Percentiles rank a stretch among this genome's conserved stretches.
Evolutionary conservation across 2,113 vertebrate species (phyloP).

Genomic region (Odontophorus gujanensis): DNA sequence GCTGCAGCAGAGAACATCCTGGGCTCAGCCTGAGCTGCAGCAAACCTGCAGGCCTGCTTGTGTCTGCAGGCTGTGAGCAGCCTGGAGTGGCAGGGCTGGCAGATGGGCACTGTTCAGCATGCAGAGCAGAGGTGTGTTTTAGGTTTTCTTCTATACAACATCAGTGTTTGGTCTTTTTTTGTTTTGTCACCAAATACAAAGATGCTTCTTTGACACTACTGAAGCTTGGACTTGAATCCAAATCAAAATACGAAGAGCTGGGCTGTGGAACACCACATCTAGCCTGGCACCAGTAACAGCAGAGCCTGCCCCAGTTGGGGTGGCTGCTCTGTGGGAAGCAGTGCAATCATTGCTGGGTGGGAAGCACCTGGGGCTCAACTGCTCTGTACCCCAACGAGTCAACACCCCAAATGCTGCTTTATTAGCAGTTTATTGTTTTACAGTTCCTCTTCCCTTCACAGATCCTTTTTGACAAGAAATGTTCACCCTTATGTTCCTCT

Average conservation of each 20-base stretch:
- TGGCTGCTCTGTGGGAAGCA: neutral
- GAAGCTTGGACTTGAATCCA: neutral
- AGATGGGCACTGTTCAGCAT: neutral
- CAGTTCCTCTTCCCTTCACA: neutral
- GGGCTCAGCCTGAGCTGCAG: neutral
- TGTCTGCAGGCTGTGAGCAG: neutral
- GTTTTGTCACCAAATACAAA: neutral
- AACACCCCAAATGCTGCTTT: neutral
- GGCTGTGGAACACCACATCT: neutral
- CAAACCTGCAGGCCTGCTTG: neutral
- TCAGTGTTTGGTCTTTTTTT: neutral
- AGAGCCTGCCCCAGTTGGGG: rapidly evolving
- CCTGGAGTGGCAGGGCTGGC: neutral
- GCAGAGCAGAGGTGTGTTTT: no score
- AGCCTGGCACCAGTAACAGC: rapidly evolving
- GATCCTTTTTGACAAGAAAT: neutral
- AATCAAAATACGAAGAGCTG: rapidly evolving
- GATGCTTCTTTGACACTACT: neutral
- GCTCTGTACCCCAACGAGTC: neutral
- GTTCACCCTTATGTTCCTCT: neutral
- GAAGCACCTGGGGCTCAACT: rapidly evolving
- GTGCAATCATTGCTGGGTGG: no score
- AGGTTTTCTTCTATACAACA: neutral
- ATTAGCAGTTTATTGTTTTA: no score
- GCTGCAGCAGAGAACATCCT: neutral